These are phyloP conservation scores for Gonioctena quinquepunctata DNA, from an alignment of 1,140 invertebrate species.

Conservation along the genomic window DNA sequence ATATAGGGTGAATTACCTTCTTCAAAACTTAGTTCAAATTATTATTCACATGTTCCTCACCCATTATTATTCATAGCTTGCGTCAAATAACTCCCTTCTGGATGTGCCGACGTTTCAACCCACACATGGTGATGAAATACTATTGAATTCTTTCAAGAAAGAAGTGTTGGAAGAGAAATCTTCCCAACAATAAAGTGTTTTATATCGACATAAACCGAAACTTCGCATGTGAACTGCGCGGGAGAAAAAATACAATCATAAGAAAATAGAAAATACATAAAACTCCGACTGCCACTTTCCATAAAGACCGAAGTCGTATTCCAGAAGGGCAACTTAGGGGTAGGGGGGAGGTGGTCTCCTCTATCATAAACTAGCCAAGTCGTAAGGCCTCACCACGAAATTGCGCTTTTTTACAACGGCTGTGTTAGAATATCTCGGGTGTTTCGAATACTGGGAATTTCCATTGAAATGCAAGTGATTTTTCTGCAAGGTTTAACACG, in stretches of 20 bases:
- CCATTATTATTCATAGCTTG: too few relatives aligned
- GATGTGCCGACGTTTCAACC: too few relatives aligned
- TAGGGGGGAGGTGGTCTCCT: background rate
- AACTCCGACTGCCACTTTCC: constrained; percentile 16
- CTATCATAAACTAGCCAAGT: constrained; percentile 21
- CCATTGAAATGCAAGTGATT: constrained; percentile 14
- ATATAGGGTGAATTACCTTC: too few relatives aligned
- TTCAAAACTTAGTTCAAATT: too few relatives aligned
- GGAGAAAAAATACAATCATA: constrained; percentile 18
- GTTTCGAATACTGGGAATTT: constrained; percentile 9
- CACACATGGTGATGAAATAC: too few relatives aligned
- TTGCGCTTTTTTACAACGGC: constrained; percentile 23
- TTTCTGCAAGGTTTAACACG: background rate
- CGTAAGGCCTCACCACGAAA: constrained; percentile 8
- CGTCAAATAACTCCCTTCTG: too few relatives aligned
- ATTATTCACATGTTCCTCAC: too few relatives aligned
- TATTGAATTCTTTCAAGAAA: too few relatives aligned
- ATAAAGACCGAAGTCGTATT: constrained; percentile 16
- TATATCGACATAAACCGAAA: background rate
- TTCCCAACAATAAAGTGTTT: background rate
- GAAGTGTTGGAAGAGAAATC: background rate
- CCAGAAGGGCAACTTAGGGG: background rate
- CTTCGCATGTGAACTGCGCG: background rate
- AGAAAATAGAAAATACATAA: constrained; percentile 28
- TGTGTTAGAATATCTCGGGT: constrained; percentile 2